These are phyloP conservation scores for Xenops minutus DNA, from an alignment of 2,797 vertebrate species.

Conservation along the genomic window DNA sequence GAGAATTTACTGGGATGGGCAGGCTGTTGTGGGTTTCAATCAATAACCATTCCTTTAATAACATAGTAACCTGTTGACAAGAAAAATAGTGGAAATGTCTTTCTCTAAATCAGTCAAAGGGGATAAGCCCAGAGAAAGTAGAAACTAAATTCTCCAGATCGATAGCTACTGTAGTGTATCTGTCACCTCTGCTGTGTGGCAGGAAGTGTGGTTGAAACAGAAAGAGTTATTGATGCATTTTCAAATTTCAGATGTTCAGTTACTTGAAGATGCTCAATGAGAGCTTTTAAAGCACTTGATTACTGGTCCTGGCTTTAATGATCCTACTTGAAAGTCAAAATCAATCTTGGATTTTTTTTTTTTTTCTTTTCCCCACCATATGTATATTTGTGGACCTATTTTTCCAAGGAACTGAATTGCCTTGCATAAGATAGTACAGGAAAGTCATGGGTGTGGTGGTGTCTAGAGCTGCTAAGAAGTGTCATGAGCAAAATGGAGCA, in stretches of 20 bases:
- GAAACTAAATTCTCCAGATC: not conserved
- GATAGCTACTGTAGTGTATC: not conserved
- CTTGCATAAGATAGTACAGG: accelerated
- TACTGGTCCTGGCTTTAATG: not conserved
- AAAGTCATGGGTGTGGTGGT: accelerated
- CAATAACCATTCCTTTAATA: slow-evolving; percentile 14
- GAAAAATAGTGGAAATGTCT: not conserved
- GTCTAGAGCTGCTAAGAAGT: not conserved
- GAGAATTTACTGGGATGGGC: not conserved
- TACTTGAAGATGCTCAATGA: not conserved
- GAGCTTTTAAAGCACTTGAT: not conserved
- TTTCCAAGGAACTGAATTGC: not conserved
- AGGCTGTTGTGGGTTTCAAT: not conserved
- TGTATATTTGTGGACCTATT: not conserved
- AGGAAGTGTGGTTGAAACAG: not conserved
- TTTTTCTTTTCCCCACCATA: not conserved
- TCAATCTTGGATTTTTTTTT: not conserved
- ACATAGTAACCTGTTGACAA: not conserved
- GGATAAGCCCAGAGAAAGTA: not conserved
- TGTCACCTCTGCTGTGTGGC: not conserved
- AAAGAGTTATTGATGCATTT: not conserved
- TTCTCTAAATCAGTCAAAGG: slow-evolving; percentile 1
- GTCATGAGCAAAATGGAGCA: no score
- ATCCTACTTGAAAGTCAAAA: not conserved
- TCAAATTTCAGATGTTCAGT: not conserved